Percentiles rank a stretch among this genome's conserved stretches.
phyloP scores from a whole-genome alignment of 2,888 invertebrate species.

The Coelinius sp. region DNA sequence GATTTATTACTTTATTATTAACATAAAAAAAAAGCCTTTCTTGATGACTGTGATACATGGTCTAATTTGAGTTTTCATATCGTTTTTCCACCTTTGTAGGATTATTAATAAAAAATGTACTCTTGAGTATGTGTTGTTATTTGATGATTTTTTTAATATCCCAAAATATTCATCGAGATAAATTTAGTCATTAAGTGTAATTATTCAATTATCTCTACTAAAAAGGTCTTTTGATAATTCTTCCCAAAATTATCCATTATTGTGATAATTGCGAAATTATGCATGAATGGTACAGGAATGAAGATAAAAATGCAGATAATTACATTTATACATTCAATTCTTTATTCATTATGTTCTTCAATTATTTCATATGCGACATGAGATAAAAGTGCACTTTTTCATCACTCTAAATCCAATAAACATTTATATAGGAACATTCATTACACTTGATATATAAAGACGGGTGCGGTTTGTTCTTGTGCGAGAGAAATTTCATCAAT shows the following conservation, averaged over 20 bases:
- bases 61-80: constrained; percentile 24
- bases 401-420: constrained; percentile 19
- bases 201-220: background rate
- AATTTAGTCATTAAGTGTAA: background rate
- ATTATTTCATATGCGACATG: background rate
- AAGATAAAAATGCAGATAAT: too few relatives aligned
- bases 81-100: constrained; percentile 29
- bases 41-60: constrained; percentile 35
- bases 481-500: background rate
- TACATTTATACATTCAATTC: constrained; percentile 18
- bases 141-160: background rate
- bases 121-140: constrained; percentile 21
- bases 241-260: too few relatives aligned
- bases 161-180: background rate
- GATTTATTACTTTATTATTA: background rate
- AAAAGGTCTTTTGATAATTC: too few relatives aligned
- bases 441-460: background rate
- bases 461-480: constrained; percentile 9
- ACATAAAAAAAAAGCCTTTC: constrained; percentile 20
- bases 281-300: too few relatives aligned
- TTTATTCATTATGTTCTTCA: constrained; percentile 26
- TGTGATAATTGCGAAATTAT: too few relatives aligned
- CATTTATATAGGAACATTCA: constrained; percentile 13
- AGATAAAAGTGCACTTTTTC: constrained; percentile 16
- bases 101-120: constrained; percentile 20